Base-by-base conservation (phyloP, 2,888 invertebrate genomes). In the Stenolophus ochropezus region DNA sequence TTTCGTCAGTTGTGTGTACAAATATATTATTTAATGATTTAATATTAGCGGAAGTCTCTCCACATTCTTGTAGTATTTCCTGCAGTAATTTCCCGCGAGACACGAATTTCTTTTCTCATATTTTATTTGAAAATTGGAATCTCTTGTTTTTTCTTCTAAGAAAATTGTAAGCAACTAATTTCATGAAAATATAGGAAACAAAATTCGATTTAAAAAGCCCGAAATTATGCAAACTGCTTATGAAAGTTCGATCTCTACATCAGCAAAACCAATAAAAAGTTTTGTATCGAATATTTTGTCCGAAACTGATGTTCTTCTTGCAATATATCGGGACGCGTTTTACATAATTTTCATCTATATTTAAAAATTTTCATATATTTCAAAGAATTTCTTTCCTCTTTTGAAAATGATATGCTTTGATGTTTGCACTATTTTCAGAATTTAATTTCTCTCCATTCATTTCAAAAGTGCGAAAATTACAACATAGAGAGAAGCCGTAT, bases 61-160 rank as follows among this genome's bases (percentile, higher is more conserved):
- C 16, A 8, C 33, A 14, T 8, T n/a, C 6, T 61, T 58, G 18
- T 69, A 33, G 42, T 33, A 33, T 69, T 65, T 58, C 18, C 65
- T 69, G n/a, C 16, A 16, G 18, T 69, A 33, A 69, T 69, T 69
- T 69, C 65, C 65, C 65, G 2, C 0, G 65, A 69, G 65, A 69
- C 27, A 14, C 16, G 4, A 33, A 69, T 69, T 69, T 33, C 33
- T 33, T 69, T 33, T 18, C 33, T 69, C 65, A 42, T 69, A 69
- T 69, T 69, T 69, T 69, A 33, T 69, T 69, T 65, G 1, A 8
- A 69, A 69, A 69, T 69, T 69, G 65, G 21, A 18, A 69, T 33
- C 65, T 33, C 33, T 27, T 69, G 27, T 27, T 25, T 20, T 18
- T 53, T 53, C 23, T 23, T 14, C 4, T 61, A 61, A 25, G 56